phyloP scores from a whole-genome alignment of 37 sponge, comb jelly and placozoan species.

The Amphimedon queenslandica region DNA sequence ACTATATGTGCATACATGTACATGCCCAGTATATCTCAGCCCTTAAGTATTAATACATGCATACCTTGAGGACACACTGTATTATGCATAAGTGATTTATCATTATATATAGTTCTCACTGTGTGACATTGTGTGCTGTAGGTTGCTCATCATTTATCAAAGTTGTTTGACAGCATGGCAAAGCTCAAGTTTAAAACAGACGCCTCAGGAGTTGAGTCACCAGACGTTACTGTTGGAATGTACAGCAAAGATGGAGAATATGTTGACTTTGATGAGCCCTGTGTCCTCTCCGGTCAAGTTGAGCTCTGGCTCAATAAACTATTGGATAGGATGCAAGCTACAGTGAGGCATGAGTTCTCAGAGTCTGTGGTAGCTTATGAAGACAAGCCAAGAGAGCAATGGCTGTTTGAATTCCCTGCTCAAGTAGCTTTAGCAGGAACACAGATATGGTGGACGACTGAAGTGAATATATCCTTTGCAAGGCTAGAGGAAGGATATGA shows the following conservation, averaged over 20 bases:
- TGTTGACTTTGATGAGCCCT: slow-evolving; percentile 75
- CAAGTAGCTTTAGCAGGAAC: slow-evolving; percentile 94
- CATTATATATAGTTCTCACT: no score
- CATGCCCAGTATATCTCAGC: no score
- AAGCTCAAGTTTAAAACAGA: slow-evolving; percentile 86
- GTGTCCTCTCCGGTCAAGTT: slow-evolving; percentile 80
- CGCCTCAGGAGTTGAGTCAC: slow-evolving; percentile 28
- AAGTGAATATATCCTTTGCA: slow-evolving; percentile 86
- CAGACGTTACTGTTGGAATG: slow-evolving; percentile 90
- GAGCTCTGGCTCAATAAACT: slow-evolving; percentile 85
- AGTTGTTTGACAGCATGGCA: slow-evolving; percentile 97
- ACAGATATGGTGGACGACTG: slow-evolving; percentile 99
- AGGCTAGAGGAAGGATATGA: slow-evolving; percentile 98
- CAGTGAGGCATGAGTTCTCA: slow-evolving; percentile 72
- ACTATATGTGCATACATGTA: no score
- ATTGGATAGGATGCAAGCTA: slow-evolving; percentile 71
- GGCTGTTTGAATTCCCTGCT: slow-evolving; percentile 96
- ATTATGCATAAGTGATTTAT: no score
- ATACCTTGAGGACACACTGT: no score
- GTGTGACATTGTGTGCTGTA: no score
- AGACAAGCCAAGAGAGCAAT: slow-evolving; percentile 93
- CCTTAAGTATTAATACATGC: no score
- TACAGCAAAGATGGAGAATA: slow-evolving; percentile 94
- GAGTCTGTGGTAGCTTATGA: slow-evolving; percentile 96
- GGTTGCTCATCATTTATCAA: slow-evolving; percentile 91